Conservation (phyloP, 2,113 vertebrate species). For the Pyrgilauda ruficollis region DNA sequence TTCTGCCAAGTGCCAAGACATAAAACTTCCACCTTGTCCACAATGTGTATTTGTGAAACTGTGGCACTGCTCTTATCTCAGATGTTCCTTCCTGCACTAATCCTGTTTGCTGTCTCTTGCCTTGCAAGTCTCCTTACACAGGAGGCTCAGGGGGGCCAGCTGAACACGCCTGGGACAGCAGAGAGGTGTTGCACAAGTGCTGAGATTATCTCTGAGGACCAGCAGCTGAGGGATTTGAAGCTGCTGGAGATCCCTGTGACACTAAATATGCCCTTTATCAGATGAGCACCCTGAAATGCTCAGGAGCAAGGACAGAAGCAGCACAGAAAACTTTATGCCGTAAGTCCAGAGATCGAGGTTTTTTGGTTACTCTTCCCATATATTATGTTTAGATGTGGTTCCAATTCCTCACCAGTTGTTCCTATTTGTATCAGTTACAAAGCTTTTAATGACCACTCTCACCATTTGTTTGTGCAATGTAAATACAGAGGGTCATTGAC, state of each 20-base stretch:
- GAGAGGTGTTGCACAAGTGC: fast-evolving
- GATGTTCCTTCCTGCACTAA: not conserved
- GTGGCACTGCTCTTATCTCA: not conserved
- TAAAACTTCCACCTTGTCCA: not conserved
- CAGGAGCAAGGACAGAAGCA: not conserved
- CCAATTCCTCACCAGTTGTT: not conserved
- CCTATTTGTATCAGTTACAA: not conserved
- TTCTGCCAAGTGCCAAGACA: not conserved
- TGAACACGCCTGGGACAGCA: not conserved
- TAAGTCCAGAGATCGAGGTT: not conserved
- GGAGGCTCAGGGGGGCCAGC: not conserved
- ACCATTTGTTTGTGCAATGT: not conserved
- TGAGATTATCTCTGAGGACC: not conserved
- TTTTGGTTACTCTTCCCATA: not conserved
- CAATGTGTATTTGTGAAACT: not conserved
- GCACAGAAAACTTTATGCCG: not conserved
- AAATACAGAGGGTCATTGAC: not conserved
- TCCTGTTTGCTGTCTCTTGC: not conserved
- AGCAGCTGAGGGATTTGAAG: not conserved
- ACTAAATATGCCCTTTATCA: not conserved
- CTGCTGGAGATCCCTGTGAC: not conserved
- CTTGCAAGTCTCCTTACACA: not conserved
- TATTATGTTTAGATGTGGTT: not conserved
- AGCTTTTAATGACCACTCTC: not conserved
- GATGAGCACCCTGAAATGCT: not conserved